Evolutionary conservation across 2,797 vertebrate genomes (phyloP), one percentile per base, ranked within the genome.

Genomic region (Peromyscus eremicus): DNA sequence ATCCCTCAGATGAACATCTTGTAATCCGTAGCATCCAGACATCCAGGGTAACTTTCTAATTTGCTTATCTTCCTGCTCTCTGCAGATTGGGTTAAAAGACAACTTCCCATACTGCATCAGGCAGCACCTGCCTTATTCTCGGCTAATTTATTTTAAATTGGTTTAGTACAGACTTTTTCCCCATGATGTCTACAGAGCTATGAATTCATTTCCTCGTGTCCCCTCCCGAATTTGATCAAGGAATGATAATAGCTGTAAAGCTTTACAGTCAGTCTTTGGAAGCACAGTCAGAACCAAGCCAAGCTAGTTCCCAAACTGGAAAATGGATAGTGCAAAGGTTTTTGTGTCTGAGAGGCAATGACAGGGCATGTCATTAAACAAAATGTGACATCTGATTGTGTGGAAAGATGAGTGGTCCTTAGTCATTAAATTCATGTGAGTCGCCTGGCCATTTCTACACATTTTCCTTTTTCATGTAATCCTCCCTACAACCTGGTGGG

Each of bases 121-220:
- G 73, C 92, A 91, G 68, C 70, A 62, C 95, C 96, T 96, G 83
- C 83, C 88, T 96, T 55, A 12, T 97, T 97, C 86, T 97, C 95
- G 93, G 89, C 60, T 95, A 96, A 96, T 94, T 95, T 96, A 96
- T 97, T 98, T 97, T 88, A 92, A 98, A 98, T 98, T 98, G 97
- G 43, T 70, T 98, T 97, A 97, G 95, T 94, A 96, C 92, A 5
- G 0, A 76, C 91, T 80, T 97, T 97, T 97, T 97, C 87, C 94
- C 94, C 86, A 95, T 94, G 87, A 97, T 97, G 89, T 91, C 95
- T 96, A 94, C 40, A 82, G 76, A 97, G 89, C 80, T 96, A 94
- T 91, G 86, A 97, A 96, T 96, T 95, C 83, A 97, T 96, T 94
- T 92, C 80, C 94, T 97, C 80, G 49, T 89, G 91, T 75, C 80